Evolutionary conservation across 2,113 vertebrate species (phyloP).

Genomic region (Alces alces): DNA sequence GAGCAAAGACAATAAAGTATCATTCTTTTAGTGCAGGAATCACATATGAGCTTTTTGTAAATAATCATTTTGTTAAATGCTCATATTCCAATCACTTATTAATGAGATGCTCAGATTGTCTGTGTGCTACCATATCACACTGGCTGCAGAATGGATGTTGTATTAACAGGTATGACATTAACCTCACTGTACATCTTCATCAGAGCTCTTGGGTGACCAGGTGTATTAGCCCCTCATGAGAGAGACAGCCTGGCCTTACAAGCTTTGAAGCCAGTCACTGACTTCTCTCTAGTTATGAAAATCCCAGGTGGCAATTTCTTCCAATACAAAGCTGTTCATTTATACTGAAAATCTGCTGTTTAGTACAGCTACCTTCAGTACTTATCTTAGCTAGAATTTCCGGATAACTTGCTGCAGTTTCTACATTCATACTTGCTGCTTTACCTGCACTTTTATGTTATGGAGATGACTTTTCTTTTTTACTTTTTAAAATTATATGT

Average conservation of each 20-base stretch:
- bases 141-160: not conserved
- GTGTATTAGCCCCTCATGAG: not conserved
- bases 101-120: not conserved
- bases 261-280: not conserved
- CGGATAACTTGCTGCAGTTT: not conserved
- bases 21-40: conserved; percentile 13
- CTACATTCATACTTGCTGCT: not conserved
- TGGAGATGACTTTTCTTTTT: not conserved
- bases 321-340: not conserved
- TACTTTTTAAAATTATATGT: not conserved
- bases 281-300: not conserved
- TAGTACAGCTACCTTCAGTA: not conserved
- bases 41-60: not conserved
- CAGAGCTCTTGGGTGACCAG: not conserved
- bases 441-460: not conserved
- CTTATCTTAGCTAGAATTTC: not conserved
- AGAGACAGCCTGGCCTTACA: not conserved
- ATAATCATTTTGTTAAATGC: not conserved
- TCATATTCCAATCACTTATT: not conserved
- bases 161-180: not conserved
- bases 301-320: not conserved
- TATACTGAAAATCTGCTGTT: not conserved
- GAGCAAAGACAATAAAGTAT: not conserved
- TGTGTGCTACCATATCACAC: not conserved
- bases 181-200: not conserved